A percentile compares a stretch with the other conserved stretches of the same genome.
These are phyloP conservation scores for Talpa occidentalis DNA, from an alignment of 2,113 vertebrate genomes.

Conservation along the genomic window DNA sequence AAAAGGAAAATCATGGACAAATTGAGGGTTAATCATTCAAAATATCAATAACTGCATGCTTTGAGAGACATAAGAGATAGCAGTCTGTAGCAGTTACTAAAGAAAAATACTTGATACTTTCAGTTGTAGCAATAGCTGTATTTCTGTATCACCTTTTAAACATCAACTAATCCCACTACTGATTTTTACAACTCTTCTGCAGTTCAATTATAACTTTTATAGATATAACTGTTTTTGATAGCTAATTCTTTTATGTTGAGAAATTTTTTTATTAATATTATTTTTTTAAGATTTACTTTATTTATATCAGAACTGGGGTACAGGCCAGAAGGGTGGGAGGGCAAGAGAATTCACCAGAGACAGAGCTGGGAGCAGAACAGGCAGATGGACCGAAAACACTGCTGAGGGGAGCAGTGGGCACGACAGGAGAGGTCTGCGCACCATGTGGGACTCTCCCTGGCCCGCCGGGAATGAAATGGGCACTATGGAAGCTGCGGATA, in stretches of 20 bases:
- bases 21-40: slow-evolving; percentile 51
- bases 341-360: too few species aligned
- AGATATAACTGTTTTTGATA: not conserved
- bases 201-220: not conserved
- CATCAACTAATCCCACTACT: not conserved
- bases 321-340: too few species aligned
- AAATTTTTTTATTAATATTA: too few species aligned
- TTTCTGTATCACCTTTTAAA: slow-evolving; percentile 31
- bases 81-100: not conserved
- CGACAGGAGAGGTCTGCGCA: too few species aligned
- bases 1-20: slow-evolving; percentile 52
- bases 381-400: too few species aligned
- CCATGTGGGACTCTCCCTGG: too few species aligned
- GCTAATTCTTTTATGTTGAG: not conserved
- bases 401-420: too few species aligned
- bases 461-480: too few species aligned
- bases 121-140: slow-evolving; percentile 8
- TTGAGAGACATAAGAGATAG: not conserved
- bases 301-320: too few species aligned
- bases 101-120: slow-evolving; percentile 12
- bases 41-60: not conserved
- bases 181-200: not conserved
- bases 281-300: too few species aligned
- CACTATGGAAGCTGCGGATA: too few species aligned
- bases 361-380: too few species aligned